Evolutionary conservation across 2,888 invertebrate species (phyloP), one percentile per base, ranked within the genome.

Genomic region (Drosophila hawaiiensis): DNA sequence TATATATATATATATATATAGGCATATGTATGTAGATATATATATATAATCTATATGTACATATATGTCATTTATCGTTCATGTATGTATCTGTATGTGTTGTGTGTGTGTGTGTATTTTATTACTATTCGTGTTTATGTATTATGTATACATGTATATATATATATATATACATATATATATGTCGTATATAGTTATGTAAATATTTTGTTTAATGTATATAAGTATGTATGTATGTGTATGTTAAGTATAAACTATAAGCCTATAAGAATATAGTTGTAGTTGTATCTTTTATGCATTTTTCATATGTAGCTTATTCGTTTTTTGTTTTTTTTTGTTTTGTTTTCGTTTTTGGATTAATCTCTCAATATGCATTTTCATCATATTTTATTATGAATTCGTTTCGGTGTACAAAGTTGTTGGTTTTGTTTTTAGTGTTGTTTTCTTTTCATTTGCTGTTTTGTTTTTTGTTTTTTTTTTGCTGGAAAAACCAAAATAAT

Each of bases 351-450:
- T 71, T 67, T 64, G 71, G 64, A 76, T 75, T 77, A 62, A 76
- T 80, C 76, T 80, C 69, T 78, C 80, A 78, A 76, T 89, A 87
- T 82, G 76, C 81, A 78, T 88, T 82, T 79, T 82, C 76, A 80
- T 81, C 78, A 77, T 76, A 79, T 73, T 85, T 76, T 78, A 82
- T 89, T 89, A 90, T 82, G 87, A 86, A 90, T 90, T 87, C 83
- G 78, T 86, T 88, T 92, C 92, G 92, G 92, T 92, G 92, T 92
- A 92, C 92, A 92, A 89, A 92, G 92, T 92, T 92, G 90, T 92
- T 90, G 82, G 79, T 86, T 84, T 88, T 89, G 84, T 76, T 76
- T 76, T 71, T 65, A 76, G 70, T 80, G 68, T 73, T 47, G 55
- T 82, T 82, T 81, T 78, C 75, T 80, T 80, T 84, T 84, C 76